Evolutionary conservation across 2,113 vertebrate genomes (phyloP), one percentile per base, ranked within the genome.

Genomic region (Cyanistes caeruleus): DNA sequence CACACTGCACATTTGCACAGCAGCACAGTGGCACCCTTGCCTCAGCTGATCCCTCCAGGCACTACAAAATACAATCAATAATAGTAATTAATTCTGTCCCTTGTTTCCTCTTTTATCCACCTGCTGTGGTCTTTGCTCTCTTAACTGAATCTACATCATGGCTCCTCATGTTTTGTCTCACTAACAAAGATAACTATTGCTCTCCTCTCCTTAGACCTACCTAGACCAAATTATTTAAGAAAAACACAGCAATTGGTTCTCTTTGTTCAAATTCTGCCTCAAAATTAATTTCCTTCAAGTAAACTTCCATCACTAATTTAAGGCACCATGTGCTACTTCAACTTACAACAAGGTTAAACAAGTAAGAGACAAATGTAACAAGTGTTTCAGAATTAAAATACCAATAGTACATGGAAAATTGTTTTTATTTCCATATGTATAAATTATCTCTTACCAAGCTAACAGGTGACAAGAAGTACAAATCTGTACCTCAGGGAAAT

Each of bases 71-170:
- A 33, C 13, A 86, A 84, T 95, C 76, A 0, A 96, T 96, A 87
- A 69, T 23, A 73, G 60, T 86, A 84, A 94, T 73, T 69, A 90
- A 85, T 84, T 94, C 59, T 90, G 83, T 41, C 72, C 69, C 37
- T 53, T 53, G 23, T 62, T 85, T 93, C 58, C 76, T 80, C 51
- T 74, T 74, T 43, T 49, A 59, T 49, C 43, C 9, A 77, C 10
- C n/a, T 49, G 58, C 52, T 76, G 48, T 51, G 18, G 44, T 72
- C 59, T 74, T 53, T 67, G 21, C 60, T 78, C 39, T 74, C 24
- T 49, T 21, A 89, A 75, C 52, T 52, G 33, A 84, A 60, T 39
- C 46, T 2, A 56, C 8, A 28, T 8, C 13, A 2, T 23, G 63
- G 37, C 14, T 78, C 7, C 60, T 65, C 9, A 8, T 25, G 48